Evolutionary conservation across 2,113 vertebrate species (phyloP), one percentile per base, ranked within the genome.

Genomic region (Ceyx melanurus): DNA sequence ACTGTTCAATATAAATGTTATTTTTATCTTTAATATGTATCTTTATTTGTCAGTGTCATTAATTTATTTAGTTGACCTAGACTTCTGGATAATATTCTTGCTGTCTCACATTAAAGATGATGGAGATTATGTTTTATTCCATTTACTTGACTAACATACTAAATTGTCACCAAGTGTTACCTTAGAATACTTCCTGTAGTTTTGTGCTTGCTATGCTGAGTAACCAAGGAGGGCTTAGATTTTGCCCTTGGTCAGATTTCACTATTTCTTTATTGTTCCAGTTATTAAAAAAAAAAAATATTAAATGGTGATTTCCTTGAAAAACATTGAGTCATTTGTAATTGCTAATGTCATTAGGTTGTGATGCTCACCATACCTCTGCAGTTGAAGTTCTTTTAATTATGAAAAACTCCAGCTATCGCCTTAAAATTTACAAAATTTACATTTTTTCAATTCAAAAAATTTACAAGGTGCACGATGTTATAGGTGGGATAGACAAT

Each of bases 1-100:
- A 77, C 56, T 93, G 74, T 85, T 95, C 86, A 95, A 89, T 95
- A 90, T 95, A 93, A 94, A 87, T 97, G 95, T 91, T 96, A 58
- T 45, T 62, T 95, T 96, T 94, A 90, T 37, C 37, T 37, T 37
- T 37, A 37, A 37, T 37, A 37, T 37, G 37, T 72, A 94, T 86
- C 81, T 93, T 82, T 88, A 84, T 83, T 86, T 89, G 73, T 96
- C 64, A 75, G 46, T 80, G 56, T 94, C 82, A 56, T 79, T 86
- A 70, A 68, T 71, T 83, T 62, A 58, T 78, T 86, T 76, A 94
- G 80, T 91, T 91, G 93, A 96, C 76, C 62, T 96, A 92, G 73
- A 89, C 42, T 48, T 96, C 88, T 95, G 66, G 79, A 64, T 88
- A 95, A 81, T 96, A 56, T 92, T 87, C 15, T 58, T 79, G 9